phyloP scores from a whole-genome alignment of 2,888 invertebrate genomes.

The Xestia ashworthii region DNA sequence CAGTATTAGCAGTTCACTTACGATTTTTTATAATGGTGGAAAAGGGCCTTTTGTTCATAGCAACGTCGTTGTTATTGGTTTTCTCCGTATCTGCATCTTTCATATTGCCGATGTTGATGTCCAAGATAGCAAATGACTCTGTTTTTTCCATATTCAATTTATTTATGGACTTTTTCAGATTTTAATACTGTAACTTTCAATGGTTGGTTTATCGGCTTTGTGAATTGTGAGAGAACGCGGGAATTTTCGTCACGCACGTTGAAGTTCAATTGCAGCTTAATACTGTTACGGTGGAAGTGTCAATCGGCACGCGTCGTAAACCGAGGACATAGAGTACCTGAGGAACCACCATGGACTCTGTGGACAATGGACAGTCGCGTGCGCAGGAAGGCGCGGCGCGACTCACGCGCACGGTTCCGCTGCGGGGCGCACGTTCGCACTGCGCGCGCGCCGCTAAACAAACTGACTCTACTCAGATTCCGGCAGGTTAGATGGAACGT shows the following conservation, averaged over 20 bases:
- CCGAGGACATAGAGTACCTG: conserved; percentile 39
- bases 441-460: conserved; percentile 73
- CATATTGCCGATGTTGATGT: conserved; percentile 80
- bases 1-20: conserved; percentile 74
- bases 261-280: conserved; percentile 23
- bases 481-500: conserved; percentile 58
- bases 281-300: conserved; percentile 33
- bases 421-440: conserved; percentile 76
- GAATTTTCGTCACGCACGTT: conserved; percentile 46
- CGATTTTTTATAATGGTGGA: conserved; percentile 83
- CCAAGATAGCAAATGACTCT: conserved; percentile 83
- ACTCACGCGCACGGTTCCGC: conserved; percentile 66
- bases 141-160: conserved; percentile 78
- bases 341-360: conserved; percentile 7
- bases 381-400: conserved; percentile 55
- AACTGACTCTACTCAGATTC: conserved; percentile 66
- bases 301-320: conserved; percentile 17
- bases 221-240: conserved; percentile 37
- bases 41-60: conserved; percentile 74
- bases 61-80: conserved; percentile 69
- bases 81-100: conserved; percentile 68
- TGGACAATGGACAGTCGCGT: conserved; percentile 26
- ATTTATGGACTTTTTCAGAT: conserved; percentile 10
- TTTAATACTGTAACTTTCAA: not conserved
- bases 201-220: conserved; percentile 3